These are phyloP conservation scores for Dinothrombium tinctorium DNA, from an alignment of 1,140 invertebrate genomes.

Conservation along the genomic window DNA sequence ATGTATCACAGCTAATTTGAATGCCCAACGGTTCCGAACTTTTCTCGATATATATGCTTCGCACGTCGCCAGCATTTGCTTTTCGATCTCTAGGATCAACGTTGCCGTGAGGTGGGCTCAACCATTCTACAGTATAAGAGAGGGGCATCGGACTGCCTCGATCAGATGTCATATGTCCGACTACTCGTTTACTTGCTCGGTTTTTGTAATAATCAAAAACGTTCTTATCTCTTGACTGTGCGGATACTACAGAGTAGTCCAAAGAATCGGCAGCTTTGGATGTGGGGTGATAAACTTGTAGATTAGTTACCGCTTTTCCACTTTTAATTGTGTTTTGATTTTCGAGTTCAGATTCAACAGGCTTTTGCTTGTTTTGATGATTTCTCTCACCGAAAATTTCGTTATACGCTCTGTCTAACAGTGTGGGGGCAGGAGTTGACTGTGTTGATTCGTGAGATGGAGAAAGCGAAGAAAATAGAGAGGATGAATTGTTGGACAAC, in stretches of 20 bases:
- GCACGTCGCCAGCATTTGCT: slow-evolving; percentile 15
- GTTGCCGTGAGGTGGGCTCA: slow-evolving; percentile 7
- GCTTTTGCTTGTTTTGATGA: slow-evolving; percentile 10
- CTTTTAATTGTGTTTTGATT: background rate
- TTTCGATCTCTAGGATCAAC: slow-evolving; percentile 6
- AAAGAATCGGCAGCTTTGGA: slow-evolving; percentile 4
- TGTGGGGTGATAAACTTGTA: too few species aligned
- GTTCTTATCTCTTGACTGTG: slow-evolving; percentile 16
- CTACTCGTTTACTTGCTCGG: too few species aligned
- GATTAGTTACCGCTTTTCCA: too few species aligned
- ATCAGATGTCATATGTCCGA: too few species aligned
- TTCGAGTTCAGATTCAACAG: slow-evolving; percentile 4
- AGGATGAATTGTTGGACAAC: too few species aligned
- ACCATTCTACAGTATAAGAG: slow-evolving; percentile 50
- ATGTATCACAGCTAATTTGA: slow-evolving; percentile 62
- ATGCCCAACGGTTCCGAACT: slow-evolving; percentile 68
- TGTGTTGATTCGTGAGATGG: background rate
- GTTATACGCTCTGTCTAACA: slow-evolving; percentile 17
- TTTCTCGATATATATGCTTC: slow-evolving; percentile 56
- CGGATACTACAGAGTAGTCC: slow-evolving; percentile 18
- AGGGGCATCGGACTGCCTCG: slow-evolving; percentile 70
- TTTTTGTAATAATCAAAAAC: slow-evolving; percentile 16
- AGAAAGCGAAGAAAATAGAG: background rate
- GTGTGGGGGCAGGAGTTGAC: slow-evolving; percentile 10
- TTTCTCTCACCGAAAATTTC: slow-evolving; percentile 16